Evolutionary conservation across 2,113 vertebrate genomes (phyloP), one percentile per base, ranked within the genome.

Genomic region (Melanerpes formicivorus): DNA sequence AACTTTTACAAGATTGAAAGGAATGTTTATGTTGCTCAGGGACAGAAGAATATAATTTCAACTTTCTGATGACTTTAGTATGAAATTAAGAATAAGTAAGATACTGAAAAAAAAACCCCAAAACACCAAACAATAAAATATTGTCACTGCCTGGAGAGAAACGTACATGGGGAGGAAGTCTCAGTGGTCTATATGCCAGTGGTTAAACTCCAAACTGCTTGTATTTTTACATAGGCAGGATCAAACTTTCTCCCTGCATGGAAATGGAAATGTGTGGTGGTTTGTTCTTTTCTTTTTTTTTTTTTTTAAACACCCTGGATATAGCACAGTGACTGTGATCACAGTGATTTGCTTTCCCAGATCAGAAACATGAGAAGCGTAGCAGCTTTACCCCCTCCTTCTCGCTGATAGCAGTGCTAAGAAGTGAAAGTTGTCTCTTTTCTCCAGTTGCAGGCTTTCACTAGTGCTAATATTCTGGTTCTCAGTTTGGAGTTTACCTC

Each of bases 271-370:
- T 48, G 9, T 67, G 29, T 34, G 22, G 17, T 85, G 12, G 12
- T 14, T 44, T 40, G 40, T 40, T 40, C 40, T 44, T 44, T 21
- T 11, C 29, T 42, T 65, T 65, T 65, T 65, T 42, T 42, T 42
- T 65, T 65, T 65, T 65, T 42, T 42, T 29, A 46, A n/a, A 46
- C 42, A 50, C 11, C 4, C 30, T 60, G 27, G 30, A 55, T 37
- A 60, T 84, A 44, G 54, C 79, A 50, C 3, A 8, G 84, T 48
- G 87, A 15, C 83, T 86, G 83, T 83, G 60, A 88, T 86, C 77
- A 90, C 88, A 95, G n/a, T 72, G 37, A 84, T 66, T 72, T 90
- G 25, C 74, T 91, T 84, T 87, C 67, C 34, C 59, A 63, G 46
- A 32, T 85, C 75, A 87, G 81, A 93, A 95, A 85, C 17, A 86